phyloP scores from a whole-genome alignment of 2,888 invertebrate species.

The Dynastes maya region DNA sequence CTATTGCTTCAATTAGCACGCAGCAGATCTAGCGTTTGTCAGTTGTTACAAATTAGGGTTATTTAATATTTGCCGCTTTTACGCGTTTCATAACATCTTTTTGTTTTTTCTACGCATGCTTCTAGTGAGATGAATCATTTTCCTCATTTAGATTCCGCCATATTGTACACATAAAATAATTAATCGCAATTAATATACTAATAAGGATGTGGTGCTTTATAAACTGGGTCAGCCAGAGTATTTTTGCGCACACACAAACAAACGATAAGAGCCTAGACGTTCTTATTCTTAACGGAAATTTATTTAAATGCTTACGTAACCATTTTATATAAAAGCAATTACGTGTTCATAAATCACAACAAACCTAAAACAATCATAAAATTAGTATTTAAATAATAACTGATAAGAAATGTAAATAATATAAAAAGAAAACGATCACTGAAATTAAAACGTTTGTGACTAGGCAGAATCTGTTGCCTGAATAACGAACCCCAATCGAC shows the following conservation, averaged over 20 bases:
- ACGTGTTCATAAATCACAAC: too few species aligned
- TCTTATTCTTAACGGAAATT: slow-evolving; percentile 9
- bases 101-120: background rate
- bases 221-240: slow-evolving; percentile 21
- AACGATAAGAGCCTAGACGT: slow-evolving; percentile 7
- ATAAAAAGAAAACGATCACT: too few species aligned
- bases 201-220: slow-evolving; percentile 34
- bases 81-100: slow-evolving; percentile 10
- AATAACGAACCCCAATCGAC: background rate
- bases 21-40: slow-evolving; percentile 5
- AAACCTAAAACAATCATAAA: too few species aligned
- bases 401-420: too few species aligned
- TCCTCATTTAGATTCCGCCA: slow-evolving; percentile 22
- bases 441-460: too few species aligned
- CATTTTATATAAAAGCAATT: too few species aligned
- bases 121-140: slow-evolving; percentile 1
- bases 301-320: too few species aligned
- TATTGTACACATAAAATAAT: slow-evolving; percentile 23
- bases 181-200: slow-evolving; percentile 29
- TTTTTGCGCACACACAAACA: slow-evolving; percentile 24
- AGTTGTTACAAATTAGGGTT: slow-evolving; percentile 37
- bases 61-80: slow-evolving; percentile 31
- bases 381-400: too few species aligned
- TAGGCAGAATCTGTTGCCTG: background rate
- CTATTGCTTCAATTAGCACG: slow-evolving; percentile 37